These are phyloP conservation scores for Dascyllus trimaculatus DNA, from an alignment of 2,113 vertebrate genomes.

Conservation along the genomic window DNA sequence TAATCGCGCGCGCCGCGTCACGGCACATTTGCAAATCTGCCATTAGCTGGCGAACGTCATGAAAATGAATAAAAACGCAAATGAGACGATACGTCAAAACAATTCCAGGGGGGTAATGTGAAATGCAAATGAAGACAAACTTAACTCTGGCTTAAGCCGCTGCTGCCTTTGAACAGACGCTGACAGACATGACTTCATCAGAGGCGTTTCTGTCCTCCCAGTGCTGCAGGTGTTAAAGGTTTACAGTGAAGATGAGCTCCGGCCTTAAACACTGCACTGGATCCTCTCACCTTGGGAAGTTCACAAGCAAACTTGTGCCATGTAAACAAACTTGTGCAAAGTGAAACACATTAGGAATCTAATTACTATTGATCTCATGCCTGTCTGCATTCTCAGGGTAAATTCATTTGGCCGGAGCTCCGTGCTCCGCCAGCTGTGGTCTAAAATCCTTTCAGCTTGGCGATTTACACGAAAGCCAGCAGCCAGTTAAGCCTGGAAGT, in stretches of 20 bases:
- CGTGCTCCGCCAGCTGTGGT: slow-evolving; percentile 25
- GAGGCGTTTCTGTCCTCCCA: neutral
- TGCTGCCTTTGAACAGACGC: neutral
- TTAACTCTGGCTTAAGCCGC: neutral
- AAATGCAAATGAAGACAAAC: slow-evolving; percentile 36
- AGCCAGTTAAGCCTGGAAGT: slow-evolving; percentile 3
- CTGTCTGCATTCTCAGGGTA: slow-evolving; percentile 32
- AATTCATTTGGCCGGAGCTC: slow-evolving; percentile 34
- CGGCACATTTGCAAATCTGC: slow-evolving; percentile 47
- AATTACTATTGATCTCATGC: slow-evolving; percentile 59
- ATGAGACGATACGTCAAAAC: slow-evolving; percentile 48
- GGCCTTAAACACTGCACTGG: neutral
- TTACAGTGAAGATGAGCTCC: neutral
- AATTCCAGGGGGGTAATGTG: slow-evolving; percentile 15
- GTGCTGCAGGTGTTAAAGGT: neutral
- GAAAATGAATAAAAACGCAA: slow-evolving; percentile 58
- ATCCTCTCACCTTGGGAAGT: slow-evolving; percentile 28
- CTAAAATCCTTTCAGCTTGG: slow-evolving; percentile 27
- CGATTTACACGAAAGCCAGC: slow-evolving; percentile 29
- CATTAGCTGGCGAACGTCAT: slow-evolving; percentile 37
- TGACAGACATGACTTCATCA: slow-evolving; percentile 25
- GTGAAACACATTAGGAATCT: slow-evolving; percentile 53
- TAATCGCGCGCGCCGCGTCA: slow-evolving; percentile 34
- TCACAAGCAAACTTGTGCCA: slow-evolving; percentile 1
- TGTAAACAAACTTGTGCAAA: slow-evolving; percentile 56